Percentiles rank a stretch among this genome's conserved stretches.
Evolutionary conservation across 1,140 invertebrate species (phyloP).

Genomic region (Bombus picipes): DNA sequence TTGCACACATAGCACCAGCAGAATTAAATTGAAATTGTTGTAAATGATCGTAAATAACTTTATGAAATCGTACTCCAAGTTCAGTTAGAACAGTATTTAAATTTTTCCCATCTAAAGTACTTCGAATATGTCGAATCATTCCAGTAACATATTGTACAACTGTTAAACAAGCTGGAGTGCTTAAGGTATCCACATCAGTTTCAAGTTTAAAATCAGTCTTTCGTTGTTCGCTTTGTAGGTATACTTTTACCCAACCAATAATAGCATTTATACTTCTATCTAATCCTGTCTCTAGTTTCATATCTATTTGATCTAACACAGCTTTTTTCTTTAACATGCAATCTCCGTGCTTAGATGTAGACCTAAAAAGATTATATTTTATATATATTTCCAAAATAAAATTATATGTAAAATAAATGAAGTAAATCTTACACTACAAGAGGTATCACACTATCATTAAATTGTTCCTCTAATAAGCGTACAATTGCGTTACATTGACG

Average conservation of each 20-base stretch:
- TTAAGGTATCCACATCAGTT: slow-evolving; percentile 90
- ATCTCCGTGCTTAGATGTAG: slow-evolving; percentile 93
- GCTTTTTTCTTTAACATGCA: slow-evolving; percentile 94
- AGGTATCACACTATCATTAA: slow-evolving; percentile 94
- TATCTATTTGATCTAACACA: slow-evolving; percentile 94
- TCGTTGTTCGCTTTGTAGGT: slow-evolving; percentile 96
- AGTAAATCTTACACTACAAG: slow-evolving; percentile 89
- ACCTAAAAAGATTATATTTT: slow-evolving; percentile 83
- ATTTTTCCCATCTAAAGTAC: slow-evolving; percentile 96
- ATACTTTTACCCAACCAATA: slow-evolving; percentile 94
- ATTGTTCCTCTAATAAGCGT: slow-evolving; percentile 97
- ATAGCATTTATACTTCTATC: slow-evolving; percentile 94
- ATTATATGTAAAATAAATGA: slow-evolving; percentile 30
- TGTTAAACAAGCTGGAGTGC: slow-evolving; percentile 91
- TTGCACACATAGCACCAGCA: slow-evolving; percentile 97
- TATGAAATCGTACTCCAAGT: slow-evolving; percentile 94
- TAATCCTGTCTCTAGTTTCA: slow-evolving; percentile 94
- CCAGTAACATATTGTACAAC: slow-evolving; percentile 93
- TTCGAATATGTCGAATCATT: slow-evolving; percentile 90
- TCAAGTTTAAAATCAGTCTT: slow-evolving; percentile 98
- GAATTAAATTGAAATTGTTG: slow-evolving; percentile 98
- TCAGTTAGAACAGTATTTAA: slow-evolving; percentile 93
- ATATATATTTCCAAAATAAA: neutral
- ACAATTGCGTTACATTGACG: slow-evolving; percentile 97
- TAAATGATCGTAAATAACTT: slow-evolving; percentile 97